phyloP scores from a whole-genome alignment of 2,113 vertebrate species.

The Mesocricetus auratus region DNA sequence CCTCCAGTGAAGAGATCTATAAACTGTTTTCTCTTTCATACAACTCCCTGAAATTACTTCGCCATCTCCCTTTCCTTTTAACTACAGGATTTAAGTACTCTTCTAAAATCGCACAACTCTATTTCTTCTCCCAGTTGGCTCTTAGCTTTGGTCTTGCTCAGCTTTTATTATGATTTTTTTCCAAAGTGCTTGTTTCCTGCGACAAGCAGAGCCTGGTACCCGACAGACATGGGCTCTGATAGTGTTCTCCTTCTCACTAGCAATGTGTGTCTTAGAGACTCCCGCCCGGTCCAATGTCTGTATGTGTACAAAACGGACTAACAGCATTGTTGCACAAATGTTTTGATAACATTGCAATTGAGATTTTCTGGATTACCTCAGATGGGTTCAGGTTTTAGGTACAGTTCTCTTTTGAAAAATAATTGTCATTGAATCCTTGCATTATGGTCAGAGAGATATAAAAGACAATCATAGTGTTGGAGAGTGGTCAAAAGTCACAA shows the following conservation, averaged over 20 bases:
- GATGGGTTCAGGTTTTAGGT: too few species aligned
- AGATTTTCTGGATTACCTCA: not conserved
- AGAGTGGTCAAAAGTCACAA: not conserved
- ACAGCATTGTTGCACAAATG: not conserved
- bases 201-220: not conserved
- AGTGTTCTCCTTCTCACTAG: not conserved
- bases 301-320: not conserved
- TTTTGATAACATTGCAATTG: not conserved
- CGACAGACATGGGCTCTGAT: not conserved
- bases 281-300: too few species aligned
- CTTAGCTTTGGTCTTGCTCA: conserved; percentile 21
- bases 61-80: conserved; percentile 59
- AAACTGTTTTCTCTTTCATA: conserved; percentile 41
- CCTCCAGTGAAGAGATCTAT: conserved; percentile 48
- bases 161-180: not conserved
- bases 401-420: not conserved
- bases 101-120: conserved; percentile 44
- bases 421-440: not conserved
- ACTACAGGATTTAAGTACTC: conserved; percentile 68
- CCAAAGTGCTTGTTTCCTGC: not conserved
- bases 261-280: not conserved
- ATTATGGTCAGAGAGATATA: not conserved
- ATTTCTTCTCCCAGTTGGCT: conserved; percentile 55
- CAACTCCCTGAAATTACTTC: conserved; percentile 53
- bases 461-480: not conserved